These are phyloP conservation scores for Balaeniceps rex DNA, from an alignment of 2,113 vertebrate genomes.

Conservation along the genomic window DNA sequence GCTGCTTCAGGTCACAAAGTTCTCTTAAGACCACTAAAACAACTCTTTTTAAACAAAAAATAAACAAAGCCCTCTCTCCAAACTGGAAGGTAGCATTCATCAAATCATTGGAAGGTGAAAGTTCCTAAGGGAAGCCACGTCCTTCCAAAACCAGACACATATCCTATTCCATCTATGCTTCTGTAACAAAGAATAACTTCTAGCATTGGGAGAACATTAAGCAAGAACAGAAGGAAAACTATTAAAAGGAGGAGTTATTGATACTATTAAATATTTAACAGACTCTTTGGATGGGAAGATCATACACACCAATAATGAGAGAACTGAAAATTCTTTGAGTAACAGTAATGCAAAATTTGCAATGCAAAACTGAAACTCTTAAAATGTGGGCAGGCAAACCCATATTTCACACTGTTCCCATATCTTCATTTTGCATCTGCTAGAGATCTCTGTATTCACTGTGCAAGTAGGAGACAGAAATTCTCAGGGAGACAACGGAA, in stretches of 20 bases:
- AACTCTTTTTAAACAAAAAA: not conserved
- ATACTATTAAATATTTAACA: not conserved
- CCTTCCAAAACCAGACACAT: not conserved
- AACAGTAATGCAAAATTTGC: not conserved
- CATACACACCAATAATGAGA: not conserved
- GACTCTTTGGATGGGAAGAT: not conserved
- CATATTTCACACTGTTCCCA: not conserved
- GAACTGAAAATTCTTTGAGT: not conserved
- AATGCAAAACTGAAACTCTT: not conserved
- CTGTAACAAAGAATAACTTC: not conserved
- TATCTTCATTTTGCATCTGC: not conserved
- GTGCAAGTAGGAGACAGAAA: not conserved
- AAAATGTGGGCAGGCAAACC: not conserved
- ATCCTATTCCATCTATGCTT: not conserved
- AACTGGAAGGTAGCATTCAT: not conserved
- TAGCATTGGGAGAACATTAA: not conserved
- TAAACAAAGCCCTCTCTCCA: not conserved
- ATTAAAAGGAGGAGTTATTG: not conserved
- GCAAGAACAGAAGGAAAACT: not conserved
- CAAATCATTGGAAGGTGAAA: not conserved
- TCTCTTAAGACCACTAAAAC: not conserved
- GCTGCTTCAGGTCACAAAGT: not conserved
- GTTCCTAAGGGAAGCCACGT: not conserved
- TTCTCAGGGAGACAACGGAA: not conserved
- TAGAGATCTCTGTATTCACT: not conserved